These are phyloP conservation scores for Cherax quadricarinatus DNA, from an alignment of 1,140 invertebrate species.

Conservation along the genomic window DNA sequence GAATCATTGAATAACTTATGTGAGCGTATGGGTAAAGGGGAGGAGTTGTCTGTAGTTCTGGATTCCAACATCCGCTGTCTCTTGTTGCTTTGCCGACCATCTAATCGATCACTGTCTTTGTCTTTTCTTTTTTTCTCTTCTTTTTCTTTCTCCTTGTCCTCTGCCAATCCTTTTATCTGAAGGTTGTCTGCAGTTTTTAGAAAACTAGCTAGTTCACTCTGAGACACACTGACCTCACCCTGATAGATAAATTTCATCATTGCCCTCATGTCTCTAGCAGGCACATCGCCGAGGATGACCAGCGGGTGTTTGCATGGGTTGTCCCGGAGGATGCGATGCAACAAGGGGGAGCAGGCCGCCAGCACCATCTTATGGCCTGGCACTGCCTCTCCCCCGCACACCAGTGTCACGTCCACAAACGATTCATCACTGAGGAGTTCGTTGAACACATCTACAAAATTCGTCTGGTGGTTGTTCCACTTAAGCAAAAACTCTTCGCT, in stretches of 20 bases:
- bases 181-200: conserved; percentile 95
- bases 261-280: conserved; percentile 87
- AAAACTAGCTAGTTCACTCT: conserved; percentile 92
- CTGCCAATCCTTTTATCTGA: conserved; percentile 92
- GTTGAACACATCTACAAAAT: conserved; percentile 74
- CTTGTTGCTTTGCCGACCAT: conserved; percentile 46
- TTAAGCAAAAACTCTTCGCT: conserved; percentile 74
- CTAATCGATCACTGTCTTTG: conserved; percentile 50
- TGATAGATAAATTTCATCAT: conserved; percentile 79
- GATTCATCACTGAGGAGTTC: conserved; percentile 73
- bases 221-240: conserved; percentile 95
- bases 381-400: conserved; percentile 77
- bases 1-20: conserved; percentile 64
- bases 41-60: neutral
- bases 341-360: conserved; percentile 84
- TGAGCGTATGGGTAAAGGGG: conserved; percentile 41
- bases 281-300: conserved; percentile 90
- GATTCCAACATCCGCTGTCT: conserved; percentile 50
- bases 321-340: conserved; percentile 78
- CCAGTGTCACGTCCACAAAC: conserved; percentile 73
- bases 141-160: conserved; percentile 78
- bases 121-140: conserved; percentile 70
- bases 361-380: conserved; percentile 84
- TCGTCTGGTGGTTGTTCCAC: conserved; percentile 74
- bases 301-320: conserved; percentile 88